Evolutionary conservation across 2,888 invertebrate genomes (phyloP).

Genomic region (Acronicta alni): DNA sequence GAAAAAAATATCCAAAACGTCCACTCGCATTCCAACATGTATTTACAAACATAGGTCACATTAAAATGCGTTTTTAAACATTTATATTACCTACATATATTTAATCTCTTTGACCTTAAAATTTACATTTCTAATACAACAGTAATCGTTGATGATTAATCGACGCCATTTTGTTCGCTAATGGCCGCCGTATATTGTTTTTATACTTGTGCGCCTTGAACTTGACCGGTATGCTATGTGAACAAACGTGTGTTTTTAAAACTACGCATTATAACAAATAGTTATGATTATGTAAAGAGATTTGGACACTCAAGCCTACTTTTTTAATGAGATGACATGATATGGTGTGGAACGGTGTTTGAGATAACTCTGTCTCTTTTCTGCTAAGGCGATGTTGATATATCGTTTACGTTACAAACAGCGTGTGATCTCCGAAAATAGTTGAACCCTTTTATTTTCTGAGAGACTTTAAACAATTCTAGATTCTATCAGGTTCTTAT

Average conservation of each 20-base stretch:
- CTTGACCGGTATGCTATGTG: constrained; percentile 57
- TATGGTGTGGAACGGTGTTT: constrained; percentile 6
- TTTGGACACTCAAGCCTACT: constrained; percentile 6
- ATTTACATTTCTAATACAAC: constrained; percentile 56
- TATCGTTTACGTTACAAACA: constrained; percentile 17
- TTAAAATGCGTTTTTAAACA: constrained; percentile 38
- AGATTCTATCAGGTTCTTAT: constrained; percentile 1
- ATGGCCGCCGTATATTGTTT: constrained; percentile 47
- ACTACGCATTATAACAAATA: constrained; percentile 19
- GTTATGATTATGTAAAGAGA: constrained; percentile 10
- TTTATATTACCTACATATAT: constrained; percentile 35
- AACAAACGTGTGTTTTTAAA: constrained; percentile 31
- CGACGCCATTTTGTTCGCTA: constrained; percentile 56
- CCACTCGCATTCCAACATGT: constrained; percentile 23
- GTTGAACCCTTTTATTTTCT: constrained; percentile 9
- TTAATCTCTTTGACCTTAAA: constrained; percentile 56
- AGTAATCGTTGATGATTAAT: constrained; percentile 54
- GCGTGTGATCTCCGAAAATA: constrained; percentile 24
- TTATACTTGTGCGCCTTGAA: constrained; percentile 58
- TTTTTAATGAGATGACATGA: constrained; percentile 9
- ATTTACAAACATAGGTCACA: constrained; percentile 47
- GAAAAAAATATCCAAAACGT: constrained; percentile 27
- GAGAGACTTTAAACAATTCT: constrained; percentile 10
- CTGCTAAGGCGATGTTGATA: constrained; percentile 7
- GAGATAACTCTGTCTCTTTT: constrained; percentile 15